Base-by-base conservation (phyloP, 2,113 vertebrate species). In the Marmota monax region DNA sequence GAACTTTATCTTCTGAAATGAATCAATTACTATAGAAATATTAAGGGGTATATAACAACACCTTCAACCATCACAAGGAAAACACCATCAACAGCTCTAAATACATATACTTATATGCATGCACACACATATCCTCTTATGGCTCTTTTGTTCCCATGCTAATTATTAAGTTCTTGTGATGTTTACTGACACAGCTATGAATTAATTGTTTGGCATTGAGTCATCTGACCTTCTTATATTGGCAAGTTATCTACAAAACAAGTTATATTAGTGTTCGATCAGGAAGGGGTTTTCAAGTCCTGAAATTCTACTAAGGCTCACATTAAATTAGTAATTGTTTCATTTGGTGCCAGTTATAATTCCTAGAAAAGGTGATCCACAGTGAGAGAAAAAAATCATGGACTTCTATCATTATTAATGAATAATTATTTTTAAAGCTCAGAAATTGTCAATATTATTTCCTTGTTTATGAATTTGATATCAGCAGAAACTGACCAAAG, bases 21-120 rank as follows among this genome's bases (percentile, higher is more conserved):
- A 34, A 84, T 79, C 27, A 77, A 5, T 96, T 72, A 85, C 11
- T 51, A 53, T 65, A 18, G 25, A 77, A 86, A 10, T 5, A n/a
- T 69, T 67, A 20, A 29, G 4, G 2, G 0, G 3, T n/a, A 20
- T 53, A 53, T 18, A 0, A 39, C 1, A 53, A 3, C 4, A 32
- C 12, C 2, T 76, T 85, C 77, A 94, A 72, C 10, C 1, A 48
- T 34, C 37, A 63, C 32, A 92, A 29, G 22, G 65, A 11, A 88
- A 67, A 5, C 18, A 34, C 22, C 51, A 2, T 22, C 4, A 4
- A 65, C 13, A 32, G 34, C 37, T 45, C 1, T 29, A 42, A n/a
- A 42, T 27, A 32, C 20, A 4, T 61, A 23, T 61, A 1, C 23
- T 23, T 32, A 18, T 7, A 0, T 27, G 88, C 23, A 23, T 25